Evolutionary conservation across 2,797 vertebrate species (phyloP), one percentile per base, ranked within the genome.

Genomic region (Malacoctenus gilli): DNA sequence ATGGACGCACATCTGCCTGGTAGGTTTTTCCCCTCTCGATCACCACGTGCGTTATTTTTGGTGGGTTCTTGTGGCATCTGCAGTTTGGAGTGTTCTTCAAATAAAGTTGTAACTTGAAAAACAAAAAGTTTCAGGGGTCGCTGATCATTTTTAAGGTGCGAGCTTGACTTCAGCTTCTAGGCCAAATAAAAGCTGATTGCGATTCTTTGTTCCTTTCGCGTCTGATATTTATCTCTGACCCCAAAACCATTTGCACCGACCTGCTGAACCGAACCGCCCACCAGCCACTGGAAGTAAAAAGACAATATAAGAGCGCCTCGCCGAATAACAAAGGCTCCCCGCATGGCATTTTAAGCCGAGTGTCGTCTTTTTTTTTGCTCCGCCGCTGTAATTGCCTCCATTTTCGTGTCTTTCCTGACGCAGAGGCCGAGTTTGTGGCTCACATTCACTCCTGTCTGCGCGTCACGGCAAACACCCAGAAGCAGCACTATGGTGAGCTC

Each of bases 401-500:
- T 74, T 76, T 75, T 68, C 28, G 41, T 38, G 7, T 63, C 39
- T 62, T 61, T 70, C 30, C 46, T 31, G 36, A 62, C 68, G n/a
- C 67, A 91, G 90, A 91, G 72, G 59, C 77, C 3, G 78, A 83
- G 44, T 91, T 89, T 66, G 44, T 87, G 59, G 55, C 79, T 52
- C 82, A 59, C 73, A 77, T 92, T 30, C 87, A 86, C 40, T 49
- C 53, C 39, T 64, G 85, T 77, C 85, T 93, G 62, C 64, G 75
- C 61, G 82, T 85, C 80, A 85, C 53, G 54, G 91, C 92, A 65
- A 68, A 79, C 22, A 72, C 72, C 70, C 83, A 82, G 69, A 83
- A 77, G 42, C 53, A 20, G 25, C 80, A 90, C 62, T 87, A 90
- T 10, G 91, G 90, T 92, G 73, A 87, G 85, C 47, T 59, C 47